Evolutionary conservation across 2,113 vertebrate species (phyloP).

Genomic region (Cygnus buccinator): DNA sequence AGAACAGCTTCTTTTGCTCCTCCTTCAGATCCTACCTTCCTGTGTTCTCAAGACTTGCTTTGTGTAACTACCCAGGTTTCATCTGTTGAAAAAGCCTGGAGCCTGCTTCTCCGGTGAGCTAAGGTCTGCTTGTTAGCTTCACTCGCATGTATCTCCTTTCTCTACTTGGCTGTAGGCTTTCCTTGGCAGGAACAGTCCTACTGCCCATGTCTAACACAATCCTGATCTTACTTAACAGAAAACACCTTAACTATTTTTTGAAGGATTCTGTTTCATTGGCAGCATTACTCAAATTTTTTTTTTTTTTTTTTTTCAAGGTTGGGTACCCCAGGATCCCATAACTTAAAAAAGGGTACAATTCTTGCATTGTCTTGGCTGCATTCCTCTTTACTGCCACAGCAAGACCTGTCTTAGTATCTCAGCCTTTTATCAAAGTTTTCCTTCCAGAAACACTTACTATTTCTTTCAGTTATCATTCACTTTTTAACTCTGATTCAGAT

Average conservation of each 20-base stretch:
- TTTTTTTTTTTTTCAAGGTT: neutral
- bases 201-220: neutral
- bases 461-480: neutral
- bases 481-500: neutral
- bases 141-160: neutral
- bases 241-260: neutral
- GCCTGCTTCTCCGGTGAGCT: neutral
- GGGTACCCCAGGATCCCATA: neutral
- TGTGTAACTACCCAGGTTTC: neutral
- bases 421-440: neutral
- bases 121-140: neutral
- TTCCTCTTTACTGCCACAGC: neutral
- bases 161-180: neutral
- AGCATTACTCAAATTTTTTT: neutral
- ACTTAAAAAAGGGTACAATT: neutral
- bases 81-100: neutral
- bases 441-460: neutral
- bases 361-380: neutral
- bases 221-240: neutral
- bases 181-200: neutral
- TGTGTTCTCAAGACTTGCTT: neutral
- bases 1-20: neutral
- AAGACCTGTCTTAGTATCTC: neutral
- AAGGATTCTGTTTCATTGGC: neutral
- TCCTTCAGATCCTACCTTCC: neutral